Percentiles rank a stretch among this genome's conserved stretches.
Conservation (phyloP, 2,797 vertebrate genomes). For the Neoniphon sammara region DNA sequence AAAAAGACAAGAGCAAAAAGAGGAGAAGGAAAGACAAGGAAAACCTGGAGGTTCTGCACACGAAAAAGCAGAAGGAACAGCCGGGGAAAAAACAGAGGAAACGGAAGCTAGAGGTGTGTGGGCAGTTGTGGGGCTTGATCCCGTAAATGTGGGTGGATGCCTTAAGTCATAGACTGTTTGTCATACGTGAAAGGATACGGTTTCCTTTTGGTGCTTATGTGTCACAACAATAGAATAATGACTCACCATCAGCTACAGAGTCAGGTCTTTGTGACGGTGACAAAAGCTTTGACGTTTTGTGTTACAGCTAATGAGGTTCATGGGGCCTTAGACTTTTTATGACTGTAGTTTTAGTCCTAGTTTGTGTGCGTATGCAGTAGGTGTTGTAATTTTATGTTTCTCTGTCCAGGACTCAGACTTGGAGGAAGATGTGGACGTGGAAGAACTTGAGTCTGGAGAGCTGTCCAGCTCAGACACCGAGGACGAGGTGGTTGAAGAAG, state of each 20-base stretch:
- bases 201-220: too few relatives aligned
- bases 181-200: neutral
- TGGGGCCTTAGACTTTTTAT: too few relatives aligned
- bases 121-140: constrained; percentile 13
- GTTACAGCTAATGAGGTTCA: too few relatives aligned
- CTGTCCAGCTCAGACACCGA: constrained; percentile 82
- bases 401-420: constrained; percentile 71
- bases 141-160: constrained; percentile 6
- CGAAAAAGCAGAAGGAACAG: constrained; percentile 79
- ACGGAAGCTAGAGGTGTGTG: constrained; percentile 80
- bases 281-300: neutral
- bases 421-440: constrained; percentile 86
- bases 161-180: neutral
- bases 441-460: constrained; percentile 85
- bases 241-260: neutral
- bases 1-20: constrained; percentile 80
- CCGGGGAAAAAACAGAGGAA: constrained; percentile 80
- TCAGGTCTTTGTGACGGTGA: neutral
- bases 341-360: neutral
- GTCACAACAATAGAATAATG: neutral
- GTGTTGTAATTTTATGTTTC: neutral
- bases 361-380: neutral
- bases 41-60: constrained; percentile 74
- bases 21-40: constrained; percentile 83
- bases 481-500: constrained; percentile 80